phyloP scores from a whole-genome alignment of 2,888 invertebrate genomes.

The Podotricha telesiphe region DNA sequence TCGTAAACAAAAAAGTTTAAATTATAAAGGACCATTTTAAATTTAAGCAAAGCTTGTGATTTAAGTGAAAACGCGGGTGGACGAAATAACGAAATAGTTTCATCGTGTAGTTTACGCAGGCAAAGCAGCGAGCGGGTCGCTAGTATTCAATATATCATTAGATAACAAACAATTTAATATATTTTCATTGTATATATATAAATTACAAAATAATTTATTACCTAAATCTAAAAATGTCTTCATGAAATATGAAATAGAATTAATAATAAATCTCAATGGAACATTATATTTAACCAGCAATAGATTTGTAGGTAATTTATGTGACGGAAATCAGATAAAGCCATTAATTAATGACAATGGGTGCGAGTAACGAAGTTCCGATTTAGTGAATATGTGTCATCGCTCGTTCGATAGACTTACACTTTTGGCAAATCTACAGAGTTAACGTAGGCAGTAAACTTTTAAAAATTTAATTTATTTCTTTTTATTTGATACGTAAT shows the following conservation, averaged over 20 bases:
- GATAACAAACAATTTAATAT: no score
- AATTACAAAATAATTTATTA: neutral
- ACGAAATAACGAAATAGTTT: no score
- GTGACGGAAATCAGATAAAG: constrained; percentile 64
- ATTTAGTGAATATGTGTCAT: constrained; percentile 31
- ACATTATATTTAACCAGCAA: constrained; percentile 60
- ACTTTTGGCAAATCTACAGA: constrained; percentile 12
- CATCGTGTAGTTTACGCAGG: no score
- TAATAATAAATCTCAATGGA: constrained; percentile 59
- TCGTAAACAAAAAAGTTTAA: no score
- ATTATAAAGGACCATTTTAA: no score
- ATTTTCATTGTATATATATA: no score
- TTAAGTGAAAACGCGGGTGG: no score
- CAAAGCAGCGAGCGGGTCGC: no score
- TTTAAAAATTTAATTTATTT: neutral
- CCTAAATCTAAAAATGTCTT: neutral
- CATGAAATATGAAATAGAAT: constrained; percentile 28
- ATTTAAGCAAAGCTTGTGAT: no score
- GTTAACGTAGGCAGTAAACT: neutral
- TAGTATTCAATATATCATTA: no score
- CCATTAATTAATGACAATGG: constrained; percentile 49
- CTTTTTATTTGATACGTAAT: neutral
- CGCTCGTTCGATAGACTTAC: neutral
- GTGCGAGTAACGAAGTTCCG: constrained; percentile 34
- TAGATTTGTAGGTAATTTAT: constrained; percentile 68